A percentile compares a stretch with the other conserved stretches of the same genome.
Evolutionary conservation across 1,140 invertebrate species (phyloP).

Genomic region (Halotydeus destructor): DNA sequence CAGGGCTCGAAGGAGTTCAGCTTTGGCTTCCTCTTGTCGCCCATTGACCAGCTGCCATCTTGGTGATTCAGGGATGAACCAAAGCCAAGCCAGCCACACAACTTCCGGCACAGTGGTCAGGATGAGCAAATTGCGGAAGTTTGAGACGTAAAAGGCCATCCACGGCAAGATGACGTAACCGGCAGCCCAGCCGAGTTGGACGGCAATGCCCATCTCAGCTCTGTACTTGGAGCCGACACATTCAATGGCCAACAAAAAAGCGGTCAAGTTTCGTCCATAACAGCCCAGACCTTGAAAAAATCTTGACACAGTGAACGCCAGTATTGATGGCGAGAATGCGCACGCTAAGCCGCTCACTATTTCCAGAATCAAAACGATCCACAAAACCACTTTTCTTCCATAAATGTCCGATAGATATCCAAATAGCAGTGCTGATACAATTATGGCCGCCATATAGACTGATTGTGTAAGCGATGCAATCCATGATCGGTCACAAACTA

Average conservation of each 20-base stretch:
- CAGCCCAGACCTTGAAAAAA: not conserved
- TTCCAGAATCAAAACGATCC: slow-evolving; percentile 1
- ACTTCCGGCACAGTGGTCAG: slow-evolving; percentile 35
- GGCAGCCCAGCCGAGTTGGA: slow-evolving; percentile 52
- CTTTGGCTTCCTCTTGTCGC: slow-evolving; percentile 3
- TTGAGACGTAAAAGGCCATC: slow-evolving; percentile 44
- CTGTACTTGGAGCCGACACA: slow-evolving; percentile 54
- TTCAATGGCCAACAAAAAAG: slow-evolving; percentile 31
- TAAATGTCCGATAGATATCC: slow-evolving; percentile 57
- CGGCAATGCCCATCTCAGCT: slow-evolving; percentile 47
- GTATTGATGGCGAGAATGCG: not conserved
- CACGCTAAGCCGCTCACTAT: not conserved
- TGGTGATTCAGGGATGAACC: not conserved
- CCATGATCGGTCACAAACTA: slow-evolving; percentile 48
- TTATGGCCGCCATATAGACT: slow-evolving; percentile 57
- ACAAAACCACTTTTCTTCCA: slow-evolving; percentile 15
- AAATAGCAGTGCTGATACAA: slow-evolving; percentile 53
- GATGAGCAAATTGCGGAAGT: slow-evolving; percentile 52
- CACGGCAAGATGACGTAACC: slow-evolving; percentile 47
- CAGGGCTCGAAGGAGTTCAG: slow-evolving; percentile 2
- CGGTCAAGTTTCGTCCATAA: slow-evolving; percentile 1
- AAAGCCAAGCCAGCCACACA: not conserved
- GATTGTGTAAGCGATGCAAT: slow-evolving; percentile 45
- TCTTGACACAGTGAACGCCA: not conserved
- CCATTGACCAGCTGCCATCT: slow-evolving; percentile 4